These are phyloP conservation scores for Chymomyza amoena DNA, from an alignment of 2,888 invertebrate genomes.

Conservation along the genomic window DNA sequence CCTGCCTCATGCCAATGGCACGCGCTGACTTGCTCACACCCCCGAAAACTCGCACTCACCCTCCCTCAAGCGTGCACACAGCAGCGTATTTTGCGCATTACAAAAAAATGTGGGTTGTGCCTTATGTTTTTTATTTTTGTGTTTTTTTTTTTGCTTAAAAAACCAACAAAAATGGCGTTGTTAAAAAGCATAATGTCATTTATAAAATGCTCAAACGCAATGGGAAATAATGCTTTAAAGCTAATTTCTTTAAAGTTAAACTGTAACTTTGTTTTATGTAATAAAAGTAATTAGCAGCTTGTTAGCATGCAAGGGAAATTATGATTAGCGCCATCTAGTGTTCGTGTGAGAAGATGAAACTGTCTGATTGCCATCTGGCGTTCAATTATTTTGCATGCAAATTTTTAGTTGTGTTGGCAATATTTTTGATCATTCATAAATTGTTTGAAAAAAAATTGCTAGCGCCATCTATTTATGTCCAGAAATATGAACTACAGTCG, in stretches of 20 bases:
- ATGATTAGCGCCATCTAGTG: too few relatives aligned
- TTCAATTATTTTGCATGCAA: too few relatives aligned
- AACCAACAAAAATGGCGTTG: background rate
- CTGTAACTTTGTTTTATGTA: too few relatives aligned
- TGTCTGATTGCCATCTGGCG: too few relatives aligned
- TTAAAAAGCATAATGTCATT: background rate
- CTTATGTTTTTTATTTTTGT: background rate
- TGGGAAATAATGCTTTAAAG: background rate
- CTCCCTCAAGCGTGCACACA: slow-evolving; percentile 27
- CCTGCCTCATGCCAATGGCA: background rate
- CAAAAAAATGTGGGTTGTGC: slow-evolving; percentile 56
- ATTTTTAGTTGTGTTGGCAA: too few relatives aligned
- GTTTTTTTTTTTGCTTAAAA: background rate
- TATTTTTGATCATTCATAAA: too few relatives aligned
- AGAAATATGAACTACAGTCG: too few relatives aligned
- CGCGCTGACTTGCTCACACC: slow-evolving; percentile 27
- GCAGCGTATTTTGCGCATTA: slow-evolving; percentile 53
- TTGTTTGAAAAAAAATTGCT: too few relatives aligned
- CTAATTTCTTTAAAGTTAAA: background rate
- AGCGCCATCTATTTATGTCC: too few relatives aligned
- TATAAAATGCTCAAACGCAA: background rate
- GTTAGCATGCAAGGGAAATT: too few relatives aligned
- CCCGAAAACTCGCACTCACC: slow-evolving; percentile 29
- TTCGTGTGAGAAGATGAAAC: too few relatives aligned
- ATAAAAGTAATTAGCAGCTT: too few relatives aligned